phyloP scores from a whole-genome alignment of 2,797 vertebrate species.

The Anabas testudineus region DNA sequence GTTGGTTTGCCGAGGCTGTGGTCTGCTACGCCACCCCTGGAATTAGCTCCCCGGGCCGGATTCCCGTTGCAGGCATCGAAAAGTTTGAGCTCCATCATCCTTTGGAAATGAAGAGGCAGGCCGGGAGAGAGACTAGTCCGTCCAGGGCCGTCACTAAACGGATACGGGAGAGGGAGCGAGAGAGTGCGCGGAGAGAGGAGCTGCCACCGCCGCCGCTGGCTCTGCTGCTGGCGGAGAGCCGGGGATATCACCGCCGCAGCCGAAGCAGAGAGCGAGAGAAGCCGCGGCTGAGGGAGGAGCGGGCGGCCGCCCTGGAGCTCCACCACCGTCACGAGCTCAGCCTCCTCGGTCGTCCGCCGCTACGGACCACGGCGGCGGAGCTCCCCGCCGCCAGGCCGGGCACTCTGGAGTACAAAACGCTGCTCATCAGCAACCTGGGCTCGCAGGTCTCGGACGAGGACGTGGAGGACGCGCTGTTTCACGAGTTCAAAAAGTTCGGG shows the following conservation, averaged over 20 bases:
- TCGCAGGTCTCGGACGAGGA: conserved; percentile 94
- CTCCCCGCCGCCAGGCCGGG: conserved; percentile 70
- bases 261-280: conserved; percentile 87
- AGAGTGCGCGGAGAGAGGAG: conserved; percentile 80
- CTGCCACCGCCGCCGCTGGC: conserved; percentile 77
- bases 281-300: conserved; percentile 79
- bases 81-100: conserved; percentile 81
- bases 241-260: conserved; percentile 82
- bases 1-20: conserved; percentile 5
- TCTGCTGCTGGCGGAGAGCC: conserved; percentile 82
- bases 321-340: conserved; percentile 85
- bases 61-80: conserved; percentile 65
- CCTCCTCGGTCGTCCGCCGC: conserved; percentile 81
- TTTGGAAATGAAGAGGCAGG: conserved; percentile 92
- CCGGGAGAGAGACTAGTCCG: conserved; percentile 91
- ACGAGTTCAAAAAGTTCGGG: conserved; percentile 97
- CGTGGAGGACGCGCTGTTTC: conserved; percentile 95
- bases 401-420: conserved; percentile 93
- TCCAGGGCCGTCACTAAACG: conserved; percentile 86
- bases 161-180: conserved; percentile 84
- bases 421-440: conserved; percentile 95
- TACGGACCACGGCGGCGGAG: conserved; percentile 68
- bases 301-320: conserved; percentile 73
- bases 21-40: conserved; percentile 33
- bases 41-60: conserved; percentile 48